A percentile compares a stretch with the other conserved stretches of the same genome.
These are phyloP conservation scores for Drosophila parabipectinata DNA, from an alignment of 1,140 invertebrate genomes.

Conservation along the genomic window DNA sequence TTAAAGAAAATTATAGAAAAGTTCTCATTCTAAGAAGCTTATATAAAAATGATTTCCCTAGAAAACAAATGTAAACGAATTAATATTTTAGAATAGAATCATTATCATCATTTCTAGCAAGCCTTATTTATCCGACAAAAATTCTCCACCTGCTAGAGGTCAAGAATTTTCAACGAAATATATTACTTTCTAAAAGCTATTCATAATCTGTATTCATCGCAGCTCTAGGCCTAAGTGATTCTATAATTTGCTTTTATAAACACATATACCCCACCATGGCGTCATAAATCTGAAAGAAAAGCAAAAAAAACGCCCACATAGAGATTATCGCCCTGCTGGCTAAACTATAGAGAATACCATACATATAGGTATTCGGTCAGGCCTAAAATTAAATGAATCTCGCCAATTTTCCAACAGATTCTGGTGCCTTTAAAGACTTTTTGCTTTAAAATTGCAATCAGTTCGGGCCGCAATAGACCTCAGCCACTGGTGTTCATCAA, in stretches of 20 bases:
- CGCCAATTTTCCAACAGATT: slow-evolving; percentile 12
- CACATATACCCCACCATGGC: slow-evolving; percentile 22
- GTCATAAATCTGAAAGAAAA: slow-evolving; percentile 50
- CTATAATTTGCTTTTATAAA: slow-evolving; percentile 48
- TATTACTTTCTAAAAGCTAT: slow-evolving; percentile 45
- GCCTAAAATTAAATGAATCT: slow-evolving; percentile 53
- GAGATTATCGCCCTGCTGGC: slow-evolving; percentile 63
- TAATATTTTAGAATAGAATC: not conserved
- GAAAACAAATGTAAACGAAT: not conserved
- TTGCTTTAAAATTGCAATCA: slow-evolving; percentile 13
- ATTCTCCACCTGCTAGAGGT: slow-evolving; percentile 6
- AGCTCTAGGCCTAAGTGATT: slow-evolving; percentile 57
- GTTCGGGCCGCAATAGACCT: slow-evolving; percentile 4
- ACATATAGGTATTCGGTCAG: slow-evolving; percentile 32
- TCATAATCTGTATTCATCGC: slow-evolving; percentile 54
- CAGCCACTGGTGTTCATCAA: slow-evolving; percentile 33
- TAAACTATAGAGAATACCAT: slow-evolving; percentile 4
- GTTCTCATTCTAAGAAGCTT: not conserved
- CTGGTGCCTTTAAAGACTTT: slow-evolving; percentile 12
- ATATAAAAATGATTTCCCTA: not conserved
- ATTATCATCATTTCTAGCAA: too few relatives aligned
- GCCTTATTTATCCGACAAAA: not conserved
- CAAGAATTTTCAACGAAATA: slow-evolving; percentile 26
- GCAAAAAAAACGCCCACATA: slow-evolving; percentile 49
- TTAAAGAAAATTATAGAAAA: not conserved